Conservation (phyloP, 2,797 vertebrate genomes). For the Chaunax sp. region DNA sequence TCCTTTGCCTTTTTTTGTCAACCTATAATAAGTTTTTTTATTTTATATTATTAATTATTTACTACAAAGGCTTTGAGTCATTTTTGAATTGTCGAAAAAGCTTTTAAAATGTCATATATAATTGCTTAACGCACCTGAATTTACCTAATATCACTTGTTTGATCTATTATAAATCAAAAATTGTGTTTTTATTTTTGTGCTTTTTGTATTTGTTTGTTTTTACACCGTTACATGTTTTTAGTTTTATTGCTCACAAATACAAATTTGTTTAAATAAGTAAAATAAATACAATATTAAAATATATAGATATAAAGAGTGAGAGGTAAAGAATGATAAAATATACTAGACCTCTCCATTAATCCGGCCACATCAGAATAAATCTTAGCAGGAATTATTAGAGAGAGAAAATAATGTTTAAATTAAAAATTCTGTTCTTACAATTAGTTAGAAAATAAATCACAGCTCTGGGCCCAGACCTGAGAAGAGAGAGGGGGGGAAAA, state of each 20-base stretch:
- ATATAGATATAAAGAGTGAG: neutral
- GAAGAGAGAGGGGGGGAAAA: slow-evolving; percentile 49
- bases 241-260: neutral
- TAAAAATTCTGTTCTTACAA: slow-evolving; percentile 54
- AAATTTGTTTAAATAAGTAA: neutral
- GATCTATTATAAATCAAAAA: neutral
- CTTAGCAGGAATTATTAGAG: slow-evolving; percentile 24
- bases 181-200: neutral
- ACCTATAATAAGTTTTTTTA: neutral
- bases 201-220: too few species aligned
- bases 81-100: neutral
- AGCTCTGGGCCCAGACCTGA: slow-evolving; percentile 86
- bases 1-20: neutral
- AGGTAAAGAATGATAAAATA: slow-evolving; percentile 5
- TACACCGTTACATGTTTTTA: neutral
- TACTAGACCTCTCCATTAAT: neutral
- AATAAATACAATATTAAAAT: neutral
- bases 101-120: neutral
- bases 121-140: neutral
- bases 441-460: slow-evolving; percentile 71
- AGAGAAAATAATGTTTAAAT: slow-evolving; percentile 12
- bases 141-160: slow-evolving; percentile 1
- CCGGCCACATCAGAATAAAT: neutral
- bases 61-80: neutral
- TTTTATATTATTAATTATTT: slow-evolving; percentile 2